phyloP scores from a whole-genome alignment of 2,797 vertebrate species.

The Phrynocephalus guinanensis region DNA sequence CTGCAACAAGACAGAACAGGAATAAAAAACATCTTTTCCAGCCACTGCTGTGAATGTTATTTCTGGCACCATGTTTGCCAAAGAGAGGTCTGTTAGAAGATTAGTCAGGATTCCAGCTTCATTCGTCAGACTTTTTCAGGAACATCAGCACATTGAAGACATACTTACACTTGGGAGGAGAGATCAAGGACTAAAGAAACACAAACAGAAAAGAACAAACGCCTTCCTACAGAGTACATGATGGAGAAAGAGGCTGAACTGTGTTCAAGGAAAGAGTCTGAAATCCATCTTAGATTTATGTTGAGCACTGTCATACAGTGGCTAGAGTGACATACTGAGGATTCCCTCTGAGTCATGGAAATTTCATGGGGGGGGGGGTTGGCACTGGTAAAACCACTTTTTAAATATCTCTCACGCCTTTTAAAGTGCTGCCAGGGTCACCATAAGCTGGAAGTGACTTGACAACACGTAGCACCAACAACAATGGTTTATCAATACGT shows the following conservation, averaged over 20 bases:
- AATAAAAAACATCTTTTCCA: constrained; percentile 6
- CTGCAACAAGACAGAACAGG: neutral
- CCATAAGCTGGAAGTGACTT: too few relatives aligned
- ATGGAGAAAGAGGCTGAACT: too few relatives aligned
- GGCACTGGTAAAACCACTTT: too few relatives aligned
- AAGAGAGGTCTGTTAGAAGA: constrained; percentile 54
- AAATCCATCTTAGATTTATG: neutral
- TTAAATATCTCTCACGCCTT: too few relatives aligned
- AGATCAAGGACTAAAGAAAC: neutral
- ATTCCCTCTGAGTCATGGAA: too few relatives aligned
- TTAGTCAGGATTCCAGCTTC: constrained; percentile 45
- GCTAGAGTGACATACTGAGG: too few relatives aligned
- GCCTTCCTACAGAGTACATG: neutral
- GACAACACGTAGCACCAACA: too few relatives aligned
- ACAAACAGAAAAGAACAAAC: neutral
- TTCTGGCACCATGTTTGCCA: constrained; percentile 16
- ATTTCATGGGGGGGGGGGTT: too few relatives aligned
- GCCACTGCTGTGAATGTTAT: constrained; percentile 18
- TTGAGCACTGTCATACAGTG: neutral
- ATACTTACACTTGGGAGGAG: neutral
- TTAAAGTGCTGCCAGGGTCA: too few relatives aligned
- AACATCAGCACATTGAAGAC: constrained; percentile 1
- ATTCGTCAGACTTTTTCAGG: constrained; percentile 17
- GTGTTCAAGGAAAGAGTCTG: neutral
- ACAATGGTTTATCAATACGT: neutral